Conservation (phyloP, 2,888 invertebrate genomes). For the Cryptus armator region DNA sequence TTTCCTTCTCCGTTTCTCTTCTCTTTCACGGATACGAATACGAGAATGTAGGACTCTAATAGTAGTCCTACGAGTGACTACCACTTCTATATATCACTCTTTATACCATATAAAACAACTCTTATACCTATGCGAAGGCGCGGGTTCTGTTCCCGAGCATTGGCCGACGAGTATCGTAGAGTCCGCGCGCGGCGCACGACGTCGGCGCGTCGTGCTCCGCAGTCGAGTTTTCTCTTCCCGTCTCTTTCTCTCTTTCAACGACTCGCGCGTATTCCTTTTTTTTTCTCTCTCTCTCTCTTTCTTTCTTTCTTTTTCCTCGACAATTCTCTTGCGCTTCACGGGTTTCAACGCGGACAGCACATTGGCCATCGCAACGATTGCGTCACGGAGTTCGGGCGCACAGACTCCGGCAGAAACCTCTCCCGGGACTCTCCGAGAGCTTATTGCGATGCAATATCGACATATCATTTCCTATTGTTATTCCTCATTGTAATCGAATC, state of each 20-base stretch:
- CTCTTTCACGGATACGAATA: conserved; percentile 79
- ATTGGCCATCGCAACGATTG: conserved; percentile 59
- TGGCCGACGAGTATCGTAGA: conserved; percentile 44
- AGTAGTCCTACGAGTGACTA: conserved; percentile 20
- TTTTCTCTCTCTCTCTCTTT: conserved; percentile 24
- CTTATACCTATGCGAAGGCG: conserved; percentile 6
- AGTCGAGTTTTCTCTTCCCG: conserved; percentile 25
- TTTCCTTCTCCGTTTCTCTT: conserved; percentile 66
- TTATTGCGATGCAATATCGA: too few relatives aligned
- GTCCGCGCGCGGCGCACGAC: conserved; percentile 44
- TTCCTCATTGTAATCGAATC: conserved; percentile 50
- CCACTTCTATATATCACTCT: conserved; percentile 17
- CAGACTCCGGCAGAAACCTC: conserved; percentile 7
- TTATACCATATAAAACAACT: conserved; percentile 3
- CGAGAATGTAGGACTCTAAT: conserved; percentile 79
- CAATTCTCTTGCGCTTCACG: conserved; percentile 53
- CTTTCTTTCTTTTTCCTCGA: conserved; percentile 33
- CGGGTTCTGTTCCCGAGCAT: conserved; percentile 39
- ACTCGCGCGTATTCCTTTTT: conserved; percentile 30
- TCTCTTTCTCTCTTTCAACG: conserved; percentile 30
- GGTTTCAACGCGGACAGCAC: conserved; percentile 39
- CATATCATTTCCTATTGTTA: conserved; percentile 54
- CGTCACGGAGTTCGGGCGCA: conserved; percentile 47
- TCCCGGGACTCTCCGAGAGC: conserved; percentile 17
- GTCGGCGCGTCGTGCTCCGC: conserved; percentile 62